Percentiles rank a stretch among this genome's conserved stretches.
phyloP scores from a whole-genome alignment of 1,140 invertebrate species.

The Odontomachus brunneus region DNA sequence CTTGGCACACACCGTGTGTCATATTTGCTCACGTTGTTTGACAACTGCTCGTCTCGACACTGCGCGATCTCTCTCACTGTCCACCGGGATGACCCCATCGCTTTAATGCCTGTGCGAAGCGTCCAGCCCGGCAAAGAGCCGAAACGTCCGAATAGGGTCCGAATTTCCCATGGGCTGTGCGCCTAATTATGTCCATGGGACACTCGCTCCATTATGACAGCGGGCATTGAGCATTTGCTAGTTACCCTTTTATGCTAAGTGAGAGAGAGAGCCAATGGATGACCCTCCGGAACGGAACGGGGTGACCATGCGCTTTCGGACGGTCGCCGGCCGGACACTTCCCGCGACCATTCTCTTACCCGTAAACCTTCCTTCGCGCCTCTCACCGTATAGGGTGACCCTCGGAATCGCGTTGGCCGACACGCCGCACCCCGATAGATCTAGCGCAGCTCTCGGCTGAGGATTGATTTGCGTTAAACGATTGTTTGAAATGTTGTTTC shows the following conservation, averaged over 20 bases:
- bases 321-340: constrained; percentile 80
- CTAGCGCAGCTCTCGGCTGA: neutral
- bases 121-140: constrained; percentile 40
- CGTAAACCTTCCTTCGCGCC: constrained; percentile 65
- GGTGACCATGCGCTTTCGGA: constrained; percentile 70
- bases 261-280: constrained; percentile 80
- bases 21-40: constrained; percentile 42
- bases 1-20: constrained; percentile 23
- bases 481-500: neutral
- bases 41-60: constrained; percentile 49
- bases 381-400: constrained; percentile 66
- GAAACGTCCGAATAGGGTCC: constrained; percentile 73
- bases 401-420: constrained; percentile 58
- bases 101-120: constrained; percentile 52
- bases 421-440: neutral
- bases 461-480: neutral
- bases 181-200: constrained; percentile 84
- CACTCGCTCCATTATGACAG: constrained; percentile 81
- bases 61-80: constrained; percentile 22
- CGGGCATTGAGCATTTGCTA: constrained; percentile 79
- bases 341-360: constrained; percentile 75
- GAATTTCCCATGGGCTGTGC: constrained; percentile 83
- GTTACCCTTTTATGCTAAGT: constrained; percentile 85
- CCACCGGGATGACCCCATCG: constrained; percentile 59
- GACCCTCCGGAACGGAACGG: constrained; percentile 74